phyloP scores from a whole-genome alignment of 1,140 invertebrate species.

The Pararge aegeria region DNA sequence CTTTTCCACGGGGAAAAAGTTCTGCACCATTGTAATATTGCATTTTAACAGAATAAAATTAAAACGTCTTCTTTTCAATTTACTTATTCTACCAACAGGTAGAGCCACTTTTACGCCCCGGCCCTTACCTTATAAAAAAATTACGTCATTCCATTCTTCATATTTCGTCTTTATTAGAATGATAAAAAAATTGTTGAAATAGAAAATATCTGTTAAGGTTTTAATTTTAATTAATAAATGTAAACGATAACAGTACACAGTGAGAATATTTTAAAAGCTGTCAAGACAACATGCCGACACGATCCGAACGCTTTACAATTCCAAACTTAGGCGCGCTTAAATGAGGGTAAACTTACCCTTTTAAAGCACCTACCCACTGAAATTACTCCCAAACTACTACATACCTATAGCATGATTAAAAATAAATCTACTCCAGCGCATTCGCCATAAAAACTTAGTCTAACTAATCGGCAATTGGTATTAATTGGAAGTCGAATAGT shows the following conservation, averaged over 20 bases:
- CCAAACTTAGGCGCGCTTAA: slow-evolving; percentile 54
- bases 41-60: too few relatives aligned
- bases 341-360: slow-evolving; percentile 64
- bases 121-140: too few relatives aligned
- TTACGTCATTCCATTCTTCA: too few relatives aligned
- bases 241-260: slow-evolving; percentile 34
- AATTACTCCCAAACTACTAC: slow-evolving; percentile 48
- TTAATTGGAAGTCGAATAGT: slow-evolving; percentile 36
- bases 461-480: slow-evolving; percentile 43
- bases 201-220: too few relatives aligned
- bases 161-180: too few relatives aligned
- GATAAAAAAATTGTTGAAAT: too few relatives aligned
- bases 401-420: slow-evolving; percentile 35
- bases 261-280: slow-evolving; percentile 69
- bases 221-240: too few relatives aligned
- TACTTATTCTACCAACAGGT: too few relatives aligned
- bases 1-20: too few relatives aligned
- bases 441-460: slow-evolving; percentile 21
- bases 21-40: too few relatives aligned
- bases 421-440: slow-evolving; percentile 31
- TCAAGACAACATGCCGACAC: slow-evolving; percentile 62
- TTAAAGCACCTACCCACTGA: slow-evolving; percentile 30
- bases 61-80: too few relatives aligned
- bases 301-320: slow-evolving; percentile 42
- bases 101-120: too few relatives aligned